Evolutionary conservation across 2,888 invertebrate species (phyloP), one percentile per base, ranked within the genome.

Genomic region (Lepas anatifera): DNA sequence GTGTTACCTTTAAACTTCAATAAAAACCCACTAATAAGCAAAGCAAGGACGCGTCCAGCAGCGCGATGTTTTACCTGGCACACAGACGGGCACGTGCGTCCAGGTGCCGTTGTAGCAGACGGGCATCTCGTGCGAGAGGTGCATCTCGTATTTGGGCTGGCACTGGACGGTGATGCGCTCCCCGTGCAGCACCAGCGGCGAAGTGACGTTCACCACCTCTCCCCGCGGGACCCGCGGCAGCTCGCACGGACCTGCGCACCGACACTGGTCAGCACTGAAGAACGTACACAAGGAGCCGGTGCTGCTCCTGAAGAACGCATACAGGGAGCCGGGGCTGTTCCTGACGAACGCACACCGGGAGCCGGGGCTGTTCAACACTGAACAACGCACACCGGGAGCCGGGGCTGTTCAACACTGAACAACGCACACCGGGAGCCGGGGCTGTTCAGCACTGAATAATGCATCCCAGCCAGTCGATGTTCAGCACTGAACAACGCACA

Each of bases 91-190:
- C 75, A 95, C 90, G 73, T 92, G 89, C 0, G 93, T 90, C 97
- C 97, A 99, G 0, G 95, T 92, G 0, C 97, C 97, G 77, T 97
- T 96, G 78, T 91, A 89, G 78, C 98, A 99, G 0, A 87, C 87
- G 2, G 87, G 85, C 7, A 88, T 87, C 1, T 87, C 84, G 74
- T 88, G 87, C 46, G 75, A 76, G 74, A 74, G 92, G 67, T 77
- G 76, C 58, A 80, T 75, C 79, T 95, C 94, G 77, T 91, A 94
- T 70, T 87, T 88, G 27, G 79, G 85, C 73, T 92, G 88, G 76
- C 96, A 97, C 70, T 88, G 87, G 0, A 96, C 92, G 10, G 85
- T 83, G 68, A 91, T 81, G 25, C 83, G 82, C 72, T 87, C 86
- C 10, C 89, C 90, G 77, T 92, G 90, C 68, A 86, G 85, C 87